These are phyloP conservation scores for Megaustenia siamemsis DNA, from an alignment of 2,888 invertebrate species.

Conservation along the genomic window DNA sequence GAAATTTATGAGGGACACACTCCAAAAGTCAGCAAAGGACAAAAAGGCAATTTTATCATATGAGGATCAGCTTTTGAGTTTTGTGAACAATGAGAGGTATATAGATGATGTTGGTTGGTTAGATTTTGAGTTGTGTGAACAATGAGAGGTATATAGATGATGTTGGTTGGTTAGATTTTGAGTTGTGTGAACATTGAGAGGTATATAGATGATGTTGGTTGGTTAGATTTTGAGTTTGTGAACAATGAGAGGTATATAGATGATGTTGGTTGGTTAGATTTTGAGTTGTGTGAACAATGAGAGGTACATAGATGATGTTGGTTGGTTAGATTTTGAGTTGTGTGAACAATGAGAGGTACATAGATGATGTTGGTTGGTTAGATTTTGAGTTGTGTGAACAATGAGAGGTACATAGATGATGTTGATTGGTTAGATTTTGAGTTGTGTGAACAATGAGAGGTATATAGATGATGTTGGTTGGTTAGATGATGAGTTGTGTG, in stretches of 20 bases:
- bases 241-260: neutral
- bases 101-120: neutral
- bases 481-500: too few species aligned
- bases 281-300: neutral
- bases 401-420: too few species aligned
- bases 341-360: too few species aligned
- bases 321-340: too few species aligned
- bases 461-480: too few species aligned
- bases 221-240: neutral
- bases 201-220: neutral
- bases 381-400: too few species aligned
- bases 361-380: too few species aligned
- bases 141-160: too few species aligned
- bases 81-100: constrained; percentile 22
- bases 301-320: neutral
- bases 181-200: neutral
- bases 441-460: too few species aligned
- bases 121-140: constrained; percentile 84
- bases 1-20: constrained; percentile 92
- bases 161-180: neutral
- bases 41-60: constrained; percentile 89
- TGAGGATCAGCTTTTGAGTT: constrained; percentile 11
- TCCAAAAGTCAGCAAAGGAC: constrained; percentile 94
- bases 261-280: neutral
- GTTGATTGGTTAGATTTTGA: too few species aligned